Base-by-base conservation (phyloP, 2,113 vertebrate genomes). In the Rhipidura dahli region DNA sequence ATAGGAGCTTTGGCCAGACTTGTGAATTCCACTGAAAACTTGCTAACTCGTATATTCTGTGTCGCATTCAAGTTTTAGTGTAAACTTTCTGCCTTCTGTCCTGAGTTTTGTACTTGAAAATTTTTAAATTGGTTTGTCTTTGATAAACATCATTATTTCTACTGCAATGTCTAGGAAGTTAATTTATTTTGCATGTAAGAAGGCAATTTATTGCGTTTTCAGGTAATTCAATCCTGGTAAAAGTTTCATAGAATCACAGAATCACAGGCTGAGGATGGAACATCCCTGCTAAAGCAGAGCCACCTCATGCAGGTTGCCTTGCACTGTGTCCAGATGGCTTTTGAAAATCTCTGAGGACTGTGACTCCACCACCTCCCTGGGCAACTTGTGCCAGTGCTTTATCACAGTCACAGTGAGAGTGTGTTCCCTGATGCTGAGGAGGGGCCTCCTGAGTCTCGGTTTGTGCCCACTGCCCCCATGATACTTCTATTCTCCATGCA, bases 21-120 rank as follows among this genome's bases (percentile, higher is more conserved):
- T 87, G 64, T 60, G 53, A 91, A 79, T 87, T 92, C 60, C 23
- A 33, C 42, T 84, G 65, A 87, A 97, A 95, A 92, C 44, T 66
- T 89, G 40, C 13, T 87, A 91, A 81, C 15, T 75, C 70, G 20
- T 5, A 70, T 60, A 68, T 78, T 82, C 42, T 77, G 18, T 66
- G 11, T 84, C 31, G 27, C 42, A 51, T 60, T 51, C 47, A 89
- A 70, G 56, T 75, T 91, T 81, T 59, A 78, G 40, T 2, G 1
- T 44, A 68, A 60, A 87, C 73, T 59, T 64, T 66, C 44, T 60
- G 18, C 57, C 22, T 92, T 73, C 68, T 93, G 31, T 60, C 44
- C 24, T 27, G 28, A 68, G 14, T 85, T 80, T 81, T 17, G 6
- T 56, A 22, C 39, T 69, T 54, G 14, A 76, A 87, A 88, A 39